Percentiles rank a stretch among this genome's conserved stretches.
phyloP scores from a whole-genome alignment of 2,797 vertebrate genomes.

The Spondyliosoma cantharus region DNA sequence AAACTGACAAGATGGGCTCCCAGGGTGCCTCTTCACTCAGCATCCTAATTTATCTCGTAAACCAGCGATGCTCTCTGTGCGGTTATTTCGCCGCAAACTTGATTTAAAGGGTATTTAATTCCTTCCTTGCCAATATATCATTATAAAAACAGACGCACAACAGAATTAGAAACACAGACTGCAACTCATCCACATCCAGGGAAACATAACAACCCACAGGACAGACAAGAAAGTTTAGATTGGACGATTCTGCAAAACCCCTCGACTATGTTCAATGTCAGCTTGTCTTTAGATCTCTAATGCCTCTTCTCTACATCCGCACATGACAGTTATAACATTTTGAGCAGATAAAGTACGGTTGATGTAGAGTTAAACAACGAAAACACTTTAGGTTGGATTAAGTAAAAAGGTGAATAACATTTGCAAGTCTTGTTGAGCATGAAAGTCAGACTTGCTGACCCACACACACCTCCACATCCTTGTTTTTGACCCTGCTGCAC shows the following conservation, averaged over 20 bases:
- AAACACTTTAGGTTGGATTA: background rate
- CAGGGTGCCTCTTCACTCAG: background rate
- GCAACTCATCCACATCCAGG: background rate
- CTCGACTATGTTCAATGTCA: background rate
- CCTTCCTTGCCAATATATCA: background rate
- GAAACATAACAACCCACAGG: background rate
- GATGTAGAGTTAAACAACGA: background rate
- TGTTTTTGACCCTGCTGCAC: no score
- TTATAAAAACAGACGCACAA: background rate
- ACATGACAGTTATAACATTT: background rate
- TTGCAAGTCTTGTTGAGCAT: background rate
- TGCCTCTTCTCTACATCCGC: background rate
- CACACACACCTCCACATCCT: background rate
- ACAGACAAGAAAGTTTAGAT: background rate
- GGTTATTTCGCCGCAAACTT: background rate
- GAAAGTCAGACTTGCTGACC: background rate
- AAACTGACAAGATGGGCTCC: background rate
- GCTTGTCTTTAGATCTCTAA: background rate
- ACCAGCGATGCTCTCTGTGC: background rate
- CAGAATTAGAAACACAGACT: background rate
- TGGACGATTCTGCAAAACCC: background rate
- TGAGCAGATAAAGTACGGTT: background rate
- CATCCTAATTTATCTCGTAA: constrained; percentile 1
- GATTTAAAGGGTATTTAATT: background rate
- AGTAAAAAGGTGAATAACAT: background rate